These are phyloP conservation scores for Herminia tarsipennalis DNA, from an alignment of 2,888 invertebrate genomes.

Conservation along the genomic window DNA sequence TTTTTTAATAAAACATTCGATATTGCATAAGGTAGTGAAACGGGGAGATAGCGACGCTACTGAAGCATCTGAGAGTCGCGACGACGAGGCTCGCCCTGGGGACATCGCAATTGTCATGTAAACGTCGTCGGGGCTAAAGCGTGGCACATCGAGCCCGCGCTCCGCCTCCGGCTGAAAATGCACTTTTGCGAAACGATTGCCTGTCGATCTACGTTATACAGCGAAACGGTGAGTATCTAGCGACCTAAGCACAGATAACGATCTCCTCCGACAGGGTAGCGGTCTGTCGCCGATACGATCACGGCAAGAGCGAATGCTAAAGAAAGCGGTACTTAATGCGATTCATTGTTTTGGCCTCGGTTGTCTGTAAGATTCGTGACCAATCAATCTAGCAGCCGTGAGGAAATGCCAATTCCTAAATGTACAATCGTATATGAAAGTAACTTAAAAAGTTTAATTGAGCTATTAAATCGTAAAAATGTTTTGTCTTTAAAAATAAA, in stretches of 20 bases:
- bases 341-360: slow-evolving; percentile 48
- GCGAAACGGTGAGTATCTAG: slow-evolving; percentile 57
- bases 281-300: slow-evolving; percentile 53
- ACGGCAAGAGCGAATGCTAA: slow-evolving; percentile 51
- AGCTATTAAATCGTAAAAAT: too few relatives aligned
- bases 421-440: neutral
- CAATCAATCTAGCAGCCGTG: slow-evolving; percentile 32
- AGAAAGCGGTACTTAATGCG: slow-evolving; percentile 47
- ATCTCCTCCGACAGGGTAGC: slow-evolving; percentile 59
- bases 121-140: slow-evolving; percentile 67
- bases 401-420: slow-evolving; percentile 8
- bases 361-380: slow-evolving; percentile 36
- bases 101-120: slow-evolving; percentile 82
- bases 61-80: slow-evolving; percentile 59
- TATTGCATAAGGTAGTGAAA: slow-evolving; percentile 53
- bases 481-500: too few relatives aligned
- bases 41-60: slow-evolving; percentile 52
- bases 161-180: slow-evolving; percentile 80
- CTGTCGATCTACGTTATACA: slow-evolving; percentile 78
- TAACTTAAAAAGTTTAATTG: neutral
- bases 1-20: slow-evolving; percentile 47
- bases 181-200: slow-evolving; percentile 81
- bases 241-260: slow-evolving; percentile 70
- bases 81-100: slow-evolving; percentile 62
- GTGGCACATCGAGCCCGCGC: slow-evolving; percentile 58